Evolutionary conservation across 2,113 vertebrate genomes (phyloP).

Genomic region (Microcebus murinus): DNA sequence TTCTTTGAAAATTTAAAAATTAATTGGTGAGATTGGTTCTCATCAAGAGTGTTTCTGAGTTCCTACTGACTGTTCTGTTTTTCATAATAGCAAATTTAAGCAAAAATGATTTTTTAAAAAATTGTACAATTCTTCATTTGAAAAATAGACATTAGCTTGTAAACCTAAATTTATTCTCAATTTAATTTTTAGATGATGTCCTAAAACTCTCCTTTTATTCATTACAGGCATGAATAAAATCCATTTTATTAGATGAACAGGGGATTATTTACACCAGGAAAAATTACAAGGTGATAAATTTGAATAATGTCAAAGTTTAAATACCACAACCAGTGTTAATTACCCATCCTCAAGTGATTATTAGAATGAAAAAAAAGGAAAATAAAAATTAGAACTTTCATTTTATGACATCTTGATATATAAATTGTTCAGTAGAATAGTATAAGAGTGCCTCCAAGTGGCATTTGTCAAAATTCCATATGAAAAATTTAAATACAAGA

Average conservation of each 20-base stretch:
- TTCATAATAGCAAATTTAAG: conserved; percentile 45
- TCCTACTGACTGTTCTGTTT: not conserved
- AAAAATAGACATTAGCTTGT: conserved; percentile 59
- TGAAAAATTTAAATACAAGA: conserved; percentile 65
- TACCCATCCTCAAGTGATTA: conserved; percentile 82
- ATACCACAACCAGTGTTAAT: conserved; percentile 84
- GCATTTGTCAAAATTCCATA: conserved; percentile 81
- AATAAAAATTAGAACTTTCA: conserved; percentile 63
- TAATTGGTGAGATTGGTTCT: not conserved
- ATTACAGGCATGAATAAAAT: conserved; percentile 71
- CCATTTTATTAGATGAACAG: conserved; percentile 65
- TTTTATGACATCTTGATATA: conserved; percentile 27
- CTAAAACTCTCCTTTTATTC: conserved; percentile 58
- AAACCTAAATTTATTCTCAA: conserved; percentile 69
- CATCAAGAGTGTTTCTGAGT: not conserved
- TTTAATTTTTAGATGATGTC: conserved; percentile 56
- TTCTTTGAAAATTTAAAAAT: not conserved
- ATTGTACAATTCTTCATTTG: conserved; percentile 24
- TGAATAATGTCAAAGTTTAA: conserved; percentile 85
- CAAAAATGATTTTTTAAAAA: conserved; percentile 41
- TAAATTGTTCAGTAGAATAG: conserved; percentile 73
- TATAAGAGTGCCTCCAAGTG: conserved; percentile 90
- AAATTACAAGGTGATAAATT: conserved; percentile 84
- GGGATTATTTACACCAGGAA: conserved; percentile 80
- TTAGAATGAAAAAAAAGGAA: conserved; percentile 73